phyloP scores from a whole-genome alignment of 2,888 invertebrate species.

The Temnothorax unifasciatus region DNA sequence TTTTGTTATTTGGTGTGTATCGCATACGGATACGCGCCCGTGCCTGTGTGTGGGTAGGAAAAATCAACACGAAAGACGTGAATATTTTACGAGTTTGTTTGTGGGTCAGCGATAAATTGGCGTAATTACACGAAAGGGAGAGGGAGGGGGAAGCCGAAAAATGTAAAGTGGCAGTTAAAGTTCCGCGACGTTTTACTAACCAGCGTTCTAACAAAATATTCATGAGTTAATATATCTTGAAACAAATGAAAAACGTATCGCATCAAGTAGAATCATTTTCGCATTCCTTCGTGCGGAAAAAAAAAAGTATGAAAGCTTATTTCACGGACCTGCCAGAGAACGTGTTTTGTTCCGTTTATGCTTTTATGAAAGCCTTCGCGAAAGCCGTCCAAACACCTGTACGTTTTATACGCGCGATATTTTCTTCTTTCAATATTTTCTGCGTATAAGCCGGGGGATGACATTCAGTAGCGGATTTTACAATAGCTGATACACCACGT shows the following conservation, averaged over 20 bases:
- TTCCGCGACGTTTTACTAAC: background rate
- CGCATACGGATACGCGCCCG: background rate
- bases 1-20: slow-evolving; percentile 7
- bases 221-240: background rate
- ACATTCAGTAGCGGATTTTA: slow-evolving; percentile 5
- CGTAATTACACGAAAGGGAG: background rate
- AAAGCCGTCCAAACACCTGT: slow-evolving; percentile 28
- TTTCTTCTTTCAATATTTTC: slow-evolving; percentile 40
- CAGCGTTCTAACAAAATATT: background rate
- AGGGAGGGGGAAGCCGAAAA: background rate
- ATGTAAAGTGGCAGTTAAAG: background rate
- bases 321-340: background rate
- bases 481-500: background rate
- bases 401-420: slow-evolving; percentile 17
- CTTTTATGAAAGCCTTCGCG: slow-evolving; percentile 34
- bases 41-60: background rate
- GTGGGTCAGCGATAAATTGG: slow-evolving; percentile 32
- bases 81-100: slow-evolving; percentile 34
- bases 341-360: slow-evolving; percentile 20
- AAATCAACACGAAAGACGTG: slow-evolving; percentile 12
- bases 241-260: slow-evolving; percentile 3
- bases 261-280: background rate
- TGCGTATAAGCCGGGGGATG: slow-evolving; percentile 2
- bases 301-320: background rate
- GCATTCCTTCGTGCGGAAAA: background rate